Evolutionary conservation across 2,113 vertebrate species (phyloP).

Genomic region (Butastur rufipennis): DNA sequence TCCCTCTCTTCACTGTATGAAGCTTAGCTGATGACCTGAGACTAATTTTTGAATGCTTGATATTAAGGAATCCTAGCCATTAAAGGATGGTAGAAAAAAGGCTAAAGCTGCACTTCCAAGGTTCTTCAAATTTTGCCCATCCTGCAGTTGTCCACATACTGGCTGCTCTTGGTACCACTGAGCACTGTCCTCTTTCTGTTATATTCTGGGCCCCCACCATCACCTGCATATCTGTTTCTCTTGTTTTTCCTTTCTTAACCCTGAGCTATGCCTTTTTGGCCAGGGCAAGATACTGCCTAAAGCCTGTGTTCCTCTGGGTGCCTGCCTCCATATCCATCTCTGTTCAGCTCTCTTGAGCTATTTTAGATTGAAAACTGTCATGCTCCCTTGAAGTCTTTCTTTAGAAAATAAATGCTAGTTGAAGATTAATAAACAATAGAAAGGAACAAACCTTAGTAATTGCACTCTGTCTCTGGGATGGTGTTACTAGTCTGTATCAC

Average conservation of each 20-base stretch:
- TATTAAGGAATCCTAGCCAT: neutral
- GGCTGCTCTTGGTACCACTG: neutral
- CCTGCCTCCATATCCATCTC: neutral
- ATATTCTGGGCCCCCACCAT: neutral
- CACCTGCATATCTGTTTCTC: neutral
- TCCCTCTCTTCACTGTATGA: neutral
- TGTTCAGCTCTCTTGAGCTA: neutral
- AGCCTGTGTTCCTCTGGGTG: neutral
- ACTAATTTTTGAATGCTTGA: neutral
- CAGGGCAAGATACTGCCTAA: neutral
- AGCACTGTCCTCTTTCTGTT: neutral
- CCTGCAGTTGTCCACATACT: neutral
- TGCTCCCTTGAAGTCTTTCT: neutral
- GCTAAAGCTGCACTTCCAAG: neutral
- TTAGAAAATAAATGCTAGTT: neutral
- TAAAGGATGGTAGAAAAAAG: neutral
- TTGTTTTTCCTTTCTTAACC: neutral
- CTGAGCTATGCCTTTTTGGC: neutral
- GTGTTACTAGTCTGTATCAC: neutral
- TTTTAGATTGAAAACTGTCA: neutral
- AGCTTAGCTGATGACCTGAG: neutral
- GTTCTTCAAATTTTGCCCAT: neutral
- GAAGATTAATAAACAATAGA: neutral
- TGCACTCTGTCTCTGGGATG: neutral
- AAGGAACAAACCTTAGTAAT: neutral